These are phyloP conservation scores for Halcyon chelicuti DNA, from an alignment of 2,797 vertebrate species.

Conservation along the genomic window DNA sequence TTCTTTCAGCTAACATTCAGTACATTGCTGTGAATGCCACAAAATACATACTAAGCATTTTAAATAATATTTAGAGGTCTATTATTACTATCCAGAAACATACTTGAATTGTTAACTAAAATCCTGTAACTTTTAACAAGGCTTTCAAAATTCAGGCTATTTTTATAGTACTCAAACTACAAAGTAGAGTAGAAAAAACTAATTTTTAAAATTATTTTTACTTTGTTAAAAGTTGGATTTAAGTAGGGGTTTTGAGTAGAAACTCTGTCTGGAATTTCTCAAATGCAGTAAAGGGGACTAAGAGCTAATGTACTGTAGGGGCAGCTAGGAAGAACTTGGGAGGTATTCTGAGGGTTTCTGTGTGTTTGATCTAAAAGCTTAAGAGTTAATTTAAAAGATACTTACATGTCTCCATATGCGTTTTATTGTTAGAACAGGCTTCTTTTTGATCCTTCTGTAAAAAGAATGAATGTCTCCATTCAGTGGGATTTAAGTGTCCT, in stretches of 20 bases:
- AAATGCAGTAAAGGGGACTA: background rate
- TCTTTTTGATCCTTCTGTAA: background rate
- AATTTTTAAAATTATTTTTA: too few species aligned
- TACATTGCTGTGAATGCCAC: background rate
- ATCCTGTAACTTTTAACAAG: background rate
- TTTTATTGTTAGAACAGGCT: background rate
- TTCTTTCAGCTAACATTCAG: background rate
- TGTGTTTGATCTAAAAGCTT: background rate
- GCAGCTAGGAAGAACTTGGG: background rate
- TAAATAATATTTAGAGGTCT: background rate
- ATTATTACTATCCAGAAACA: background rate
- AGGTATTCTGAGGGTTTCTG: background rate
- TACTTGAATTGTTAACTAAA: background rate
- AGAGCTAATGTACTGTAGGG: background rate
- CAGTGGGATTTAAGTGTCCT: background rate
- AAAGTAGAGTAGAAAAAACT: background rate
- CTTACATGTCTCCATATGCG: background rate
- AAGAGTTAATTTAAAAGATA: background rate
- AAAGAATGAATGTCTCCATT: background rate
- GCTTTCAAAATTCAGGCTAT: background rate
- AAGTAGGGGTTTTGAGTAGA: background rate
- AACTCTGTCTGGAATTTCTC: background rate
- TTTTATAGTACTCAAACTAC: background rate
- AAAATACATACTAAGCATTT: background rate
- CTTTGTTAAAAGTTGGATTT: background rate